These are phyloP conservation scores for Tragopan temminckii DNA, from an alignment of 2,797 vertebrate species.

Conservation along the genomic window DNA sequence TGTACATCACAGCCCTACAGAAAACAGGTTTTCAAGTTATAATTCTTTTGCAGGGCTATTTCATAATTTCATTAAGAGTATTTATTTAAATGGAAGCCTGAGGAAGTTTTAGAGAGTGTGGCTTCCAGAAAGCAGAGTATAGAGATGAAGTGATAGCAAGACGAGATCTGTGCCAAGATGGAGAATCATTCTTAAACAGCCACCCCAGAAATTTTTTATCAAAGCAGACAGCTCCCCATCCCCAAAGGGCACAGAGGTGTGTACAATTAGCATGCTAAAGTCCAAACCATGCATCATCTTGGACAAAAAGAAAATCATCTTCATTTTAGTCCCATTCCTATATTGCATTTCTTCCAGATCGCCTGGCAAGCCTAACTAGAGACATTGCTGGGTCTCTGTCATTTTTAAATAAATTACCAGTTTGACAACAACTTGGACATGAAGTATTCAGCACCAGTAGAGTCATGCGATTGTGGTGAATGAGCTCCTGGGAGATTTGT, in stretches of 20 bases:
- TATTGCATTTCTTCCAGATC: neutral
- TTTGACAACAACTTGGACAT: conserved; percentile 22
- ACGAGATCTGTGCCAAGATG: neutral
- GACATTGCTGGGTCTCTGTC: neutral
- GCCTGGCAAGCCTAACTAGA: conserved; percentile 14
- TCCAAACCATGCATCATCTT: neutral
- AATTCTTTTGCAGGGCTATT: neutral
- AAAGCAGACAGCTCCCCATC: neutral
- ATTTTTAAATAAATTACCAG: conserved; percentile 33
- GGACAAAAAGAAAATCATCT: neutral
- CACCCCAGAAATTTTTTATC: neutral
- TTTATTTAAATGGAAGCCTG: neutral
- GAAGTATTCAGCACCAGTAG: neutral
- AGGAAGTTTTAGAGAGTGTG: neutral
- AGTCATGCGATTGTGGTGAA: neutral
- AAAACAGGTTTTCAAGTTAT: neutral
- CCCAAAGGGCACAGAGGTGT: neutral
- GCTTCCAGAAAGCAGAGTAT: neutral
- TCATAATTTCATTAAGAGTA: neutral
- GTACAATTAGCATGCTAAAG: neutral
- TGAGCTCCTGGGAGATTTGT: neutral
- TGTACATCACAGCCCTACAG: neutral
- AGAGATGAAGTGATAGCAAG: neutral
- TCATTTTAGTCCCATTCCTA: neutral
- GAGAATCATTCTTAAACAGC: neutral